A percentile compares a stretch with the other conserved stretches of the same genome.
Evolutionary conservation across 2,797 vertebrate species (phyloP).

Genomic region (Myripristis jacobus): DNA sequence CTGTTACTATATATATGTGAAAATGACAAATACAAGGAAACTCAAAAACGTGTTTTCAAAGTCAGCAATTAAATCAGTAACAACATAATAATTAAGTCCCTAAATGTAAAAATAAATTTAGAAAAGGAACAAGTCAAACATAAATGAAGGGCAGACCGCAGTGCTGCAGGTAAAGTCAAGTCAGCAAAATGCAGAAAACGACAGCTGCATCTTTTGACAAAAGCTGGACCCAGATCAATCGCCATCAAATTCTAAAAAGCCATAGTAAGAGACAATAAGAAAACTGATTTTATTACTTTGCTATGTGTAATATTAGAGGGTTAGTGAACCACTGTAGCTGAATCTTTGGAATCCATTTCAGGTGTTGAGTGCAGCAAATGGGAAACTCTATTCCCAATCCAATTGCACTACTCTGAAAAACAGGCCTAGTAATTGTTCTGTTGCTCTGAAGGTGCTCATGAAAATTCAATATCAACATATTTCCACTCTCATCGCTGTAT

Average conservation of each 20-base stretch:
- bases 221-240: neutral
- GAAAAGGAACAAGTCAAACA: too few relatives aligned
- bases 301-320: constrained; percentile 2
- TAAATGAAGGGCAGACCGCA: too few relatives aligned
- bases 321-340: constrained; percentile 15
- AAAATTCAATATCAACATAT: constrained; percentile 72
- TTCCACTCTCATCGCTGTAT: constrained; percentile 54
- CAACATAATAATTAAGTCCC: too few relatives aligned
- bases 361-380: constrained; percentile 23
- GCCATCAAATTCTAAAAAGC: neutral
- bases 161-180: too few relatives aligned
- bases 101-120: too few relatives aligned
- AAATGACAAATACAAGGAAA: too few relatives aligned
- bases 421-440: constrained; percentile 61
- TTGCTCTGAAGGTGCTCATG: constrained; percentile 58
- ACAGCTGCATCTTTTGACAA: neutral
- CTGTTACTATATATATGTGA: too few relatives aligned
- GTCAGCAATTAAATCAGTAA: too few relatives aligned
- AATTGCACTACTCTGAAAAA: constrained; percentile 45
- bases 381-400: constrained; percentile 32
- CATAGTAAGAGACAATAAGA: neutral
- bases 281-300: neutral
- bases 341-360: constrained; percentile 8
- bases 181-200: too few relatives aligned
- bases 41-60: too few relatives aligned